Percentiles rank a stretch among this genome's conserved stretches.
These are phyloP conservation scores for Diadromus collaris DNA, from an alignment of 2,888 invertebrate species.

Conservation along the genomic window DNA sequence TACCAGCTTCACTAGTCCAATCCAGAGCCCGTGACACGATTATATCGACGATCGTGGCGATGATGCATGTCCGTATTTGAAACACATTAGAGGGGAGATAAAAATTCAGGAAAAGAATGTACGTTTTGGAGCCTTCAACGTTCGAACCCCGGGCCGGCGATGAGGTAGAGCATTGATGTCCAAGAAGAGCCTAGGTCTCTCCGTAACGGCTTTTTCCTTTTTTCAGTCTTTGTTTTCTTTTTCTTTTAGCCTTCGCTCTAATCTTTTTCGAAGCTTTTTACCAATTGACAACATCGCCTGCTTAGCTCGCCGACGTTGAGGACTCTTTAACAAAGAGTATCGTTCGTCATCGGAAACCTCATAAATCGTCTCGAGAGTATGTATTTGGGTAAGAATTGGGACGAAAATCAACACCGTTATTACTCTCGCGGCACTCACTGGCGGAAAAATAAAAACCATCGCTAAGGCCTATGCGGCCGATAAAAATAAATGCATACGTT, in stretches of 20 bases:
- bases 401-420: not conserved
- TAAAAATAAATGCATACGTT: slow-evolving; percentile 50
- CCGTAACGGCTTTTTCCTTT: slow-evolving; percentile 40
- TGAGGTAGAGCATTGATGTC: slow-evolving; percentile 67
- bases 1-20: not conserved
- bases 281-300: slow-evolving; percentile 70
- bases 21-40: not conserved
- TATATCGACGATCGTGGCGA: not conserved
- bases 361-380: slow-evolving; percentile 30
- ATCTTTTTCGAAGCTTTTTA: slow-evolving; percentile 60
- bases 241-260: slow-evolving; percentile 46
- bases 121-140: slow-evolving; percentile 73
- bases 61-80: not conserved
- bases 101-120: slow-evolving; percentile 19
- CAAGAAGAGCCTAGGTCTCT: slow-evolving; percentile 59
- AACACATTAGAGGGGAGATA: slow-evolving; percentile 18
- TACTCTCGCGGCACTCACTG: slow-evolving; percentile 5
- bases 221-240: slow-evolving; percentile 19
- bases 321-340: slow-evolving; percentile 60
- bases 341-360: slow-evolving; percentile 55
- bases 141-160: slow-evolving; percentile 77
- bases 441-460: slow-evolving; percentile 48
- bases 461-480: slow-evolving; percentile 68
- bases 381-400: not conserved
- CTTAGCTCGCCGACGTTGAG: slow-evolving; percentile 76